Percentiles rank a stretch among this genome's conserved stretches.
Evolutionary conservation across 2,888 invertebrate species (phyloP).

Genomic region (Vesta saturnalis): DNA sequence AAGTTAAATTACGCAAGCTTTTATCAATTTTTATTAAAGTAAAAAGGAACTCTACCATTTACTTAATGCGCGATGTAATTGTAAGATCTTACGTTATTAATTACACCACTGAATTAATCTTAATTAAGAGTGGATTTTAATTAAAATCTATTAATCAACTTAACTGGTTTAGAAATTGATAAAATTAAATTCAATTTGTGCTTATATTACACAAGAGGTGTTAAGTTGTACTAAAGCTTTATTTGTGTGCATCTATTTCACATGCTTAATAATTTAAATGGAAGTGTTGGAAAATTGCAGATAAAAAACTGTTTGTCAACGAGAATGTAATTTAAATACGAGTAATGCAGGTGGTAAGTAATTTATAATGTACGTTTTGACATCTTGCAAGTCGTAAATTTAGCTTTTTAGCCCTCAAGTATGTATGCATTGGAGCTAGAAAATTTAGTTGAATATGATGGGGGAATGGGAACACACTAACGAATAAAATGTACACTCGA

Average conservation of each 20-base stretch:
- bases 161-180: constrained; percentile 23
- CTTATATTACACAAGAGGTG: not conserved
- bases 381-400: constrained; percentile 33
- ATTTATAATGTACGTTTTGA: constrained; percentile 35
- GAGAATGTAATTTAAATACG: constrained; percentile 27
- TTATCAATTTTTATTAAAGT: constrained; percentile 31
- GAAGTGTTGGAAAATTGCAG: not conserved
- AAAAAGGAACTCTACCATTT: constrained; percentile 21
- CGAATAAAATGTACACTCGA: constrained; percentile 32
- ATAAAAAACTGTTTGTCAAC: not conserved
- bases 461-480: constrained; percentile 31
- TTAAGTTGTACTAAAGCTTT: not conserved
- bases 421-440: no score
- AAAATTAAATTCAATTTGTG: constrained; percentile 20
- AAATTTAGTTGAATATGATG: no score
- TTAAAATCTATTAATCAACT: constrained; percentile 26
- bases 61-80: constrained; percentile 22
- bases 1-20: constrained; percentile 20
- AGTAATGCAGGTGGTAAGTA: constrained; percentile 31
- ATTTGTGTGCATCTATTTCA: not conserved
- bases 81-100: constrained; percentile 29
- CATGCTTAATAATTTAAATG: not conserved
- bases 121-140: constrained; percentile 27
- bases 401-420: constrained; percentile 35
- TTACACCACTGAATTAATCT: constrained; percentile 27